Base-by-base conservation (phyloP, 92 coral and sea anemone species). In the Bergia sp. region DNA sequence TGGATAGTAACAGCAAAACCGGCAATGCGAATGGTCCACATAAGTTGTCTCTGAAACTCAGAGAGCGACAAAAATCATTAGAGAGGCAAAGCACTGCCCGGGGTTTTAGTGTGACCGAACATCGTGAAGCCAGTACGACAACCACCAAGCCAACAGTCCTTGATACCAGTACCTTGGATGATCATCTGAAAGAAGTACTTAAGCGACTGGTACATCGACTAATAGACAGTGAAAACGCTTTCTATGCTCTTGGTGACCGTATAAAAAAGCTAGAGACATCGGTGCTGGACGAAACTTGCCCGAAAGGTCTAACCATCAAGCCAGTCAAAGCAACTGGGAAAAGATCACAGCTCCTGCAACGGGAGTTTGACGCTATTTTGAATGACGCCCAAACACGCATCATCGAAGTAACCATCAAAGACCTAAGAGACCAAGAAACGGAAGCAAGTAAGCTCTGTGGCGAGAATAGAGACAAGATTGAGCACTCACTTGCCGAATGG, bases 261-360 rank as follows among this genome's bases (percentile, higher is more conserved):
- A 77, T 69, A 69, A 69, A 69, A 69, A 69, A 69, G 75, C 75
- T 69, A 69, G 75, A 69, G 75, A 69, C 75, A 69, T 69, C 75
- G 75, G 75, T 69, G 75, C 75, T 69, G 75, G 75, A 69, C 75
- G 75, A 69, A 69, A 69, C 82, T 77, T 77, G 82, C 67, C 88
- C 91, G n/a, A n/a, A n/a, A n/a, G n/a, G n/a, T n/a, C n/a, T n/a
- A n/a, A n/a, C n/a, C n/a, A n/a, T n/a, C n/a, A 41, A 72, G 50
- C 73, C 50, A 67, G 64, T 82, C 41, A 82, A 82, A 81, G 80
- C 88, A 20, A 82, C 76, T 73, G 91, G 88, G 9, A 89, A 89
- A 74, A 66, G 55, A 58, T 81, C 44, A 5, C 65, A 58, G 77
- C 73, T 74, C 82, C 66, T 79, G 45, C 82, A 79, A 79, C 82